phyloP scores from a whole-genome alignment of 1,140 invertebrate species.

The Drosophila guanche region DNA sequence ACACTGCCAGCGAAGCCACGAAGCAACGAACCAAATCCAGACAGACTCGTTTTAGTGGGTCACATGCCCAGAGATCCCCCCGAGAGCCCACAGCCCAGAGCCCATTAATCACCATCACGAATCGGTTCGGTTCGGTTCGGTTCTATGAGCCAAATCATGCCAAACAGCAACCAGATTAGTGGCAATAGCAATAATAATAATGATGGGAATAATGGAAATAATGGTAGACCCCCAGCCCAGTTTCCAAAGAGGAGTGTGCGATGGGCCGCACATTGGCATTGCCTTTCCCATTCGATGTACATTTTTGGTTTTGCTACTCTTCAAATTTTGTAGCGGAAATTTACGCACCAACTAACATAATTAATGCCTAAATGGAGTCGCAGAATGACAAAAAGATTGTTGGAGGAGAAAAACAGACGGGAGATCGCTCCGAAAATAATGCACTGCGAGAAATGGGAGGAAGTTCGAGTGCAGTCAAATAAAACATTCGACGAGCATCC shows the following conservation, averaged over 20 bases:
- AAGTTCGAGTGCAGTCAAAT: too few species aligned
- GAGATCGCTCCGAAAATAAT: not conserved
- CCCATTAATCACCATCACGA: conserved; percentile 73
- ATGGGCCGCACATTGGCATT: not conserved
- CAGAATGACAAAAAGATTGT: conserved; percentile 43
- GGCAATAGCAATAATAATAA: conserved; percentile 54
- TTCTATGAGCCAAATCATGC: conserved; percentile 51
- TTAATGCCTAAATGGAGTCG: conserved; percentile 51
- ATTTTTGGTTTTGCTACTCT: not conserved
- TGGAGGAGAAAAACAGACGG: not conserved
- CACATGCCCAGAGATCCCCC: too few species aligned
- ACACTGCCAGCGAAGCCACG: conserved; percentile 5
- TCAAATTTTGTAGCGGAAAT: conserved; percentile 43
- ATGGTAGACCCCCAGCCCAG: conserved; percentile 28
- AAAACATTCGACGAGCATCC: too few species aligned
- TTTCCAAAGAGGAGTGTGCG: not conserved
- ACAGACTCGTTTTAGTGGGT: too few species aligned
- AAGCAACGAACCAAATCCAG: conserved; percentile 13
- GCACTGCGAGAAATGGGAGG: not conserved
- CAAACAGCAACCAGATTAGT: conserved; percentile 69
- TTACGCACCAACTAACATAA: conserved; percentile 61
- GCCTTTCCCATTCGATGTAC: conserved; percentile 2
- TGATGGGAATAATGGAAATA: conserved; percentile 34
- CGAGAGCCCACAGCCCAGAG: not conserved
- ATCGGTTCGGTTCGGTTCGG: conserved; percentile 65